phyloP scores from a whole-genome alignment of 1,140 invertebrate species.

The Drosophila ficusphila region DNA sequence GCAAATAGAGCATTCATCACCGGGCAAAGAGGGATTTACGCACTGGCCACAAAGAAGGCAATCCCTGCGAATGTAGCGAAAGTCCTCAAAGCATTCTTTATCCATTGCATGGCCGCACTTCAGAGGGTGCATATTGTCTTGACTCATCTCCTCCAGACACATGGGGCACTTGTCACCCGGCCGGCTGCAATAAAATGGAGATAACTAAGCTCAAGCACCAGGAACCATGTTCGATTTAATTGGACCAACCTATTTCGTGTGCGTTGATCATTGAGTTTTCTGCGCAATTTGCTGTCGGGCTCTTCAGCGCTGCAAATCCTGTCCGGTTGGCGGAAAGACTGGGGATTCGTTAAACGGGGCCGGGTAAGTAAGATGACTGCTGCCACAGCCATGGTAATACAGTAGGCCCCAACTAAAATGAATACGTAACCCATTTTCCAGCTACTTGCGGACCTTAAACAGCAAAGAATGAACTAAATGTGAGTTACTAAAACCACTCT shows the following conservation, averaged over 20 bases:
- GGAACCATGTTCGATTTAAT: too few species aligned
- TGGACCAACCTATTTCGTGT: slow-evolving; percentile 9
- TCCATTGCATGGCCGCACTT: slow-evolving; percentile 59
- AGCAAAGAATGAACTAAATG: slow-evolving; percentile 8
- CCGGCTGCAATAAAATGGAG: slow-evolving; percentile 12
- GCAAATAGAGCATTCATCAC: slow-evolving; percentile 50
- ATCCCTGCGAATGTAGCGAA: not conserved
- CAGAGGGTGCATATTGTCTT: slow-evolving; percentile 18
- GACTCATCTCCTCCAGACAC: slow-evolving; percentile 12
- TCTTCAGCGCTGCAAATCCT: too few species aligned
- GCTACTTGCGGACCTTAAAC: not conserved
- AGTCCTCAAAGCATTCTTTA: slow-evolving; percentile 23
- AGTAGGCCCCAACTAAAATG: slow-evolving; percentile 5
- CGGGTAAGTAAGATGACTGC: slow-evolving; percentile 20
- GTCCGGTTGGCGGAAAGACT: not conserved
- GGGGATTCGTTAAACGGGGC: not conserved
- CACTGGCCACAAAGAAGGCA: slow-evolving; percentile 38
- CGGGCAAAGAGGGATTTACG: slow-evolving; percentile 6
- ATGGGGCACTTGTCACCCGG: slow-evolving; percentile 43
- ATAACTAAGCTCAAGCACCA: rapidly evolving
- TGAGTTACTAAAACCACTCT: too few species aligned
- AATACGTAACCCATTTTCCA: slow-evolving; percentile 49
- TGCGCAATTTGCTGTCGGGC: too few species aligned
- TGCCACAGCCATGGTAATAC: slow-evolving; percentile 23
- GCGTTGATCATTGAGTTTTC: not conserved